Percentiles rank a stretch among this genome's conserved stretches.
Conservation (phyloP, 2,113 vertebrate species). For the Oryzias woworae region DNA sequence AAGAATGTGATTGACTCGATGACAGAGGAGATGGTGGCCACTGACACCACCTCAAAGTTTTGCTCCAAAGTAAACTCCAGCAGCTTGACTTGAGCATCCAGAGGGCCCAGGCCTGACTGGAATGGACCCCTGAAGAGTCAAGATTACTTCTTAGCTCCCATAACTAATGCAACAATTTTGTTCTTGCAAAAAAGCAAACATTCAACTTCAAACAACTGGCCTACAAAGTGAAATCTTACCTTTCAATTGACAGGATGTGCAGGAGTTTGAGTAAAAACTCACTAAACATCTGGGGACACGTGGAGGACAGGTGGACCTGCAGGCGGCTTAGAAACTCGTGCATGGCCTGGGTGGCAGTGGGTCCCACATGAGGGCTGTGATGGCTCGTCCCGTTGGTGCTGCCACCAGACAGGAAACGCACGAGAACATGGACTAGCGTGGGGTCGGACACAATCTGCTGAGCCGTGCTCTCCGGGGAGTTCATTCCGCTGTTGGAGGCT, state of each 20-base stretch:
- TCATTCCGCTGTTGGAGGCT: constrained; percentile 84
- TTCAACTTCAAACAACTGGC: not conserved
- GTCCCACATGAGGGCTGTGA: constrained; percentile 97
- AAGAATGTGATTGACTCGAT: constrained; percentile 97
- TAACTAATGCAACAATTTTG: not conserved
- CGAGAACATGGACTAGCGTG: constrained; percentile 92
- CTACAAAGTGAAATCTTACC: constrained; percentile 70
- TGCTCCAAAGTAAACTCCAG: constrained; percentile 96
- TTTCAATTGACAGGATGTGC: constrained; percentile 96
- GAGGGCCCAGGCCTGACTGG: constrained; percentile 93
- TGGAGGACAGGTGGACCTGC: constrained; percentile 96
- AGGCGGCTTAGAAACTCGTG: constrained; percentile 95
- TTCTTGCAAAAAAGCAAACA: not conserved
- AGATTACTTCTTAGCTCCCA: not conserved
- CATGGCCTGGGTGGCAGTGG: constrained; percentile 99
- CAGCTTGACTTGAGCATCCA: constrained; percentile 97
- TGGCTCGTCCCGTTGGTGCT: constrained; percentile 96
- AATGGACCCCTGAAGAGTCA: constrained; percentile 85
- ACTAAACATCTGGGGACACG: constrained; percentile 97
- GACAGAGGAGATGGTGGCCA: constrained; percentile 93
- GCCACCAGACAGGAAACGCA: constrained; percentile 95
- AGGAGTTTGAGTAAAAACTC: constrained; percentile 96
- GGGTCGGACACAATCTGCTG: constrained; percentile 95
- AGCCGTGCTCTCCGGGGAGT: constrained; percentile 91
- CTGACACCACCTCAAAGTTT: constrained; percentile 96